phyloP scores from a whole-genome alignment of 2,113 vertebrate species.

The Archilochus colubris region DNA sequence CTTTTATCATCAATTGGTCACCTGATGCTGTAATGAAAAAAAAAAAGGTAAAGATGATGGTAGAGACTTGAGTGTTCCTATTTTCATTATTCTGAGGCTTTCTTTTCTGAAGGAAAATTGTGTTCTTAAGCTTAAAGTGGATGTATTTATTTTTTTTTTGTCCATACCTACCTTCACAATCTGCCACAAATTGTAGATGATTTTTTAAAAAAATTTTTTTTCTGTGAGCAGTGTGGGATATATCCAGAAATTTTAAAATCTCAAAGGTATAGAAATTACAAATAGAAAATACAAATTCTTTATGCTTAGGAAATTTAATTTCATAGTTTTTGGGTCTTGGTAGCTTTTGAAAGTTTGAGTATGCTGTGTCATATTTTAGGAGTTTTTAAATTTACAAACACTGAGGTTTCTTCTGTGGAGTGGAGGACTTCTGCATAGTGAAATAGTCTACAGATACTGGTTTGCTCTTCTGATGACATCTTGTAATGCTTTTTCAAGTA shows the following conservation, averaged over 20 bases:
- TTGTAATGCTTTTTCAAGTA: not conserved
- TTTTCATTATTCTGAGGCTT: not conserved
- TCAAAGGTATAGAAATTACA: not conserved
- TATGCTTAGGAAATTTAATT: not conserved
- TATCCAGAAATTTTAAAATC: not conserved
- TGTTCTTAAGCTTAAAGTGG: not conserved
- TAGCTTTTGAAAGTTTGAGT: not conserved
- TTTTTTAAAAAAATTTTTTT: not conserved
- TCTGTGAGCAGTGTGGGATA: not conserved
- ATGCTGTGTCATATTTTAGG: not conserved
- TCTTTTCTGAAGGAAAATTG: not conserved
- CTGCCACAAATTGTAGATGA: not conserved
- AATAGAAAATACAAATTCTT: not conserved
- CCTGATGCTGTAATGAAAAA: not conserved
- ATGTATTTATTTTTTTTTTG: not conserved
- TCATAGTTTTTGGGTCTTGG: not conserved
- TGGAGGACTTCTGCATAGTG: not conserved
- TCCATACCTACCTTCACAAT: not conserved
- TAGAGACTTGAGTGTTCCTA: not conserved
- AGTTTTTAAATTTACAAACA: not conserved
- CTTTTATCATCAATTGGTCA: not conserved
- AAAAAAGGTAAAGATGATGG: not conserved
- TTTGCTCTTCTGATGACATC: not conserved
- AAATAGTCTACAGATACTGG: not conserved
- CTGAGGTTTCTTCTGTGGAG: not conserved